phyloP scores from a whole-genome alignment of 2,888 invertebrate genomes.

The Netelia fuscicornis region DNA sequence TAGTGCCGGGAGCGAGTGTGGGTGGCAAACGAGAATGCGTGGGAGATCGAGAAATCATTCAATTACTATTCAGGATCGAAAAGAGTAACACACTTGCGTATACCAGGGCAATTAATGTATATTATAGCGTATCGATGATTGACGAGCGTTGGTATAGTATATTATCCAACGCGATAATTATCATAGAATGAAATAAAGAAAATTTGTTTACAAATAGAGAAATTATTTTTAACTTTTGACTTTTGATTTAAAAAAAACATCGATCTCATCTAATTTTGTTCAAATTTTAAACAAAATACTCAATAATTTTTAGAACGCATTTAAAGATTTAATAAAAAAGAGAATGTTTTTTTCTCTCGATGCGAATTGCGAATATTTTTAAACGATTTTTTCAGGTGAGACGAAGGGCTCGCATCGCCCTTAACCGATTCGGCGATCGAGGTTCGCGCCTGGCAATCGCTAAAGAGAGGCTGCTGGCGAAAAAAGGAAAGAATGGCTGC shows the following conservation, averaged over 20 bases:
- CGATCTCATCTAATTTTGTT: too few species aligned
- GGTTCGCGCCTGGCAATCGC: neutral
- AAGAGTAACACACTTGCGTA: neutral
- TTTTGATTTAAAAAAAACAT: too few species aligned
- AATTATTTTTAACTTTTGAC: too few species aligned
- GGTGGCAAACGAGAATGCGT: slow-evolving; percentile 36
- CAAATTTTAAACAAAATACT: too few species aligned
- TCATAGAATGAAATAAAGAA: too few species aligned
- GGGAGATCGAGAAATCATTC: slow-evolving; percentile 47
- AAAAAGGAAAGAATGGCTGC: slow-evolving; percentile 78
- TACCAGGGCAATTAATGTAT: slow-evolving; percentile 18
- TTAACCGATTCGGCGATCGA: slow-evolving; percentile 18
- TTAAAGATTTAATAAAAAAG: too few species aligned
- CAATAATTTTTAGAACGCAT: too few species aligned
- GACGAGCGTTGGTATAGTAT: neutral
- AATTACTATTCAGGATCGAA: slow-evolving; percentile 16
- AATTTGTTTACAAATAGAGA: too few species aligned
- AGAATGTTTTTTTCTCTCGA: too few species aligned
- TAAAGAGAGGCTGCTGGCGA: slow-evolving; percentile 27
- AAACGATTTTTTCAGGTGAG: slow-evolving; percentile 34
- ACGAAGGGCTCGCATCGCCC: slow-evolving; percentile 7
- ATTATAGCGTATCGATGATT: neutral
- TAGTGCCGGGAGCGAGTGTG: slow-evolving; percentile 37
- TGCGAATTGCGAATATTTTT: neutral
- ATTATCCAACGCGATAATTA: neutral